A percentile compares a stretch with the other conserved stretches of the same genome.
These are phyloP conservation scores for Steinernema carpocapsae DNA, from an alignment of 2,888 invertebrate genomes.

Conservation along the genomic window DNA sequence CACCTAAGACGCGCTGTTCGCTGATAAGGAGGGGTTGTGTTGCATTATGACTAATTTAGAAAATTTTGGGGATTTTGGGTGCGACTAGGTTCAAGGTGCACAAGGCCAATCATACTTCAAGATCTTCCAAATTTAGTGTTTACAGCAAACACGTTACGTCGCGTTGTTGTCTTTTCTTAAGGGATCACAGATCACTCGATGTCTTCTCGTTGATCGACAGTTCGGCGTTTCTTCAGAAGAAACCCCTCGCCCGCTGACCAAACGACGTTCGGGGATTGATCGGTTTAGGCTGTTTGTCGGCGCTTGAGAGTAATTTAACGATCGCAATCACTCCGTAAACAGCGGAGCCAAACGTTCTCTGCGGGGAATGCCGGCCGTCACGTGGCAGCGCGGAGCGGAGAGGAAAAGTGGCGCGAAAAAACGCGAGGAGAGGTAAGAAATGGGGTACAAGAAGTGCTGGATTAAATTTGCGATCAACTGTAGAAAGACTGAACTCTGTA, in stretches of 20 bases:
- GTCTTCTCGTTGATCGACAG: conserved; percentile 3
- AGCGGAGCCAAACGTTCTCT: conserved; percentile 20
- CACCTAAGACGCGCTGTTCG: too few relatives aligned
- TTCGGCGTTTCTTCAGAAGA: not conserved
- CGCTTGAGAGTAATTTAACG: not conserved
- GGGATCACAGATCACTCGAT: not conserved
- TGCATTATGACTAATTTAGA: too few relatives aligned
- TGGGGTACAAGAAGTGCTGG: not conserved
- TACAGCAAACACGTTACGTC: too few relatives aligned
- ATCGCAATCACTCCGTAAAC: conserved; percentile 20
- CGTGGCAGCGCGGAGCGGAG: conserved; percentile 9
- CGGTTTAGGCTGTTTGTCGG: not conserved
- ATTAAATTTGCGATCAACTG: not conserved
- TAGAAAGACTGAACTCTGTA: too few relatives aligned
- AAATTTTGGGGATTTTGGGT: too few relatives aligned
- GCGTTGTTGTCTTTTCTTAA: too few relatives aligned
- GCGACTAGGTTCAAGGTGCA: too few relatives aligned
- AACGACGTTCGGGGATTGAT: not conserved
- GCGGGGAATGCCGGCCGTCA: conserved; percentile 32
- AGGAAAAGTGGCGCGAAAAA: not conserved
- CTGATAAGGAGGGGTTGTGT: too few relatives aligned
- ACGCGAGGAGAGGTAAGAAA: not conserved
- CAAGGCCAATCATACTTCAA: too few relatives aligned
- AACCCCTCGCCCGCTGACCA: not conserved
- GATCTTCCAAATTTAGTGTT: too few relatives aligned